phyloP scores from a whole-genome alignment of 2,888 invertebrate genomes.

The Agrilus mali region DNA sequence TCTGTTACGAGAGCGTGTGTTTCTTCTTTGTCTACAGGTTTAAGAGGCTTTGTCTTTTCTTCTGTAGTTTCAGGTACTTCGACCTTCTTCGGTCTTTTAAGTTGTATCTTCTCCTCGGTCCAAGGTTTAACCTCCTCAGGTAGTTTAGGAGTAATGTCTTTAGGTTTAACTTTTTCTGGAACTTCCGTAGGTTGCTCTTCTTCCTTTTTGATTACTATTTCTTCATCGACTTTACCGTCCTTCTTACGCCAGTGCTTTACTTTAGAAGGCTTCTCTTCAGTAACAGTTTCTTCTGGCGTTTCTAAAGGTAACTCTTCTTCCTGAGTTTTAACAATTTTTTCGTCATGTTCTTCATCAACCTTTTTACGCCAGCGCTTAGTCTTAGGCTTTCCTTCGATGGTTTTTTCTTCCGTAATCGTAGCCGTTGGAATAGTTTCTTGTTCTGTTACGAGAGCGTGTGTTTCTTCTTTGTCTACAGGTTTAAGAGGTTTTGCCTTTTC shows the following conservation, averaged over 20 bases:
- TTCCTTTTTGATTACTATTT: slow-evolving; percentile 7
- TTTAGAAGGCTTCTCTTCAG: slow-evolving; percentile 35
- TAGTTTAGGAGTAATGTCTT: slow-evolving; percentile 6
- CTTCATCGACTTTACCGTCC: slow-evolving; percentile 11
- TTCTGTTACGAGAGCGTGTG: slow-evolving; percentile 7
- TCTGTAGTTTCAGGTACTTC: slow-evolving; percentile 2
- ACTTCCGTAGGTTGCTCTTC: slow-evolving; percentile 19
- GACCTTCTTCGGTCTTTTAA: slow-evolving; percentile 1
- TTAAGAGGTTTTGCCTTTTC: slow-evolving; percentile 1
- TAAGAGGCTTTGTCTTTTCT: slow-evolving; percentile 3
- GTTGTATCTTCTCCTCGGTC: background rate
- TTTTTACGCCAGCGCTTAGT: slow-evolving; percentile 5
- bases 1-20: too few relatives aligned
- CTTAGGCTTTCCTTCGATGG: slow-evolving; percentile 8
- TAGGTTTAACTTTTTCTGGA: too few relatives aligned
- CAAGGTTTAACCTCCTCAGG: slow-evolving; percentile 21
- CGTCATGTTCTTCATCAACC: slow-evolving; percentile 8
- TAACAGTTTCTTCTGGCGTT: slow-evolving; percentile 44
- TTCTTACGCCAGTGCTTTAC: slow-evolving; percentile 3
- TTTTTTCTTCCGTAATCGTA: slow-evolving; percentile 4
- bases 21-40: too few relatives aligned
- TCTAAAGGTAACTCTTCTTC: slow-evolving; percentile 31
- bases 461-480: background rate
- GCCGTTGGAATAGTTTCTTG: slow-evolving; percentile 16
- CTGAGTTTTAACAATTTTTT: slow-evolving; percentile 20